These are phyloP conservation scores for Bubo blakistoni DNA, from an alignment of 2,113 vertebrate genomes.

Conservation along the genomic window DNA sequence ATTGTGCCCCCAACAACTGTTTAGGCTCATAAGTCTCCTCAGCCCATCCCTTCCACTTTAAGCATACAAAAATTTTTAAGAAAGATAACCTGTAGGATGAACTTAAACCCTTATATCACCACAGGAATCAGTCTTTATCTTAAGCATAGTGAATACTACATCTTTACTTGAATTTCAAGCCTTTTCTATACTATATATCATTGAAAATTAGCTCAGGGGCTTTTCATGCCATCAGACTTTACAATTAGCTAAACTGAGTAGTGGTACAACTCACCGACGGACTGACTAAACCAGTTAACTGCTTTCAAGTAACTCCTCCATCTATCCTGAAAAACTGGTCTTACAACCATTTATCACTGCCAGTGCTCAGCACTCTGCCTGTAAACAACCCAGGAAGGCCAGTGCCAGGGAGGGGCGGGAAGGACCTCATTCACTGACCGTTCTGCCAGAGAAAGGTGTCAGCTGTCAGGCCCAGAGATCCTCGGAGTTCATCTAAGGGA, in stretches of 20 bases:
- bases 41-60: not conserved
- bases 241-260: not conserved
- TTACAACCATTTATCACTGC: not conserved
- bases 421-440: not conserved
- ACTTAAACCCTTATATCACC: not conserved
- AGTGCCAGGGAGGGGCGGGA: not conserved
- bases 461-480: not conserved
- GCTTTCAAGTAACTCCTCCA: slow-evolving; percentile 1
- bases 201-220: not conserved
- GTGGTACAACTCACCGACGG: not conserved
- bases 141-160: not conserved
- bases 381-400: not conserved
- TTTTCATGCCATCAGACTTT: not conserved
- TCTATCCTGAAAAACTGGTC: not conserved
- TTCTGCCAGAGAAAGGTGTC: not conserved
- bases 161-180: not conserved
- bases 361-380: not conserved
- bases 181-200: not conserved
- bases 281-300: not conserved
- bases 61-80: not conserved
- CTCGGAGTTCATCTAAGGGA: not conserved
- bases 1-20: not conserved
- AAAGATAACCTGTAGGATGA: not conserved
- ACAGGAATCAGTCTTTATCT: not conserved
- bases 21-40: not conserved